Base-by-base conservation (phyloP, 2,113 vertebrate species). In the Oncorhynchus gorbuscha region DNA sequence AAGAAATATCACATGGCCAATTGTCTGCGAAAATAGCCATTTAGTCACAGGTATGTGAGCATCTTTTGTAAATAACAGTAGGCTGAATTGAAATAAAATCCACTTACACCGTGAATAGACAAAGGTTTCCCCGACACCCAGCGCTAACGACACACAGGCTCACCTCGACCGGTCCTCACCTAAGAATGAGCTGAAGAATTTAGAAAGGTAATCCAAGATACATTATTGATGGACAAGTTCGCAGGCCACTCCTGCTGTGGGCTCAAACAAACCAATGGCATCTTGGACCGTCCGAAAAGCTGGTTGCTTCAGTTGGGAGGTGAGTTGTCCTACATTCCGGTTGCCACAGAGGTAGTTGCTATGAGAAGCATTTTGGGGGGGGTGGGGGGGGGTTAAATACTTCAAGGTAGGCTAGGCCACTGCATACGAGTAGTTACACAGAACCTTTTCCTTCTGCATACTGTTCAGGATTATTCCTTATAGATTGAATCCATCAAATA, bases 321-420 rank as follows among this genome's bases (percentile, higher is more conserved):
- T 61, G 74, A 48, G 68, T 86, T 48, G 83, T 87, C 82, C 86
- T 83, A 88, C 89, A 89, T 89, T 88, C 87, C 85, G 86, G 92
- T 92, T 91, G 88, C 90, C 89, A 86, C 80, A 87, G 86, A 89
- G 79, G 88, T 85, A 84, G 92, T 93, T 93, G 91, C 92, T 80
- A 9, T 22, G 59, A 62, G n/a, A 22, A 8, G n/a, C 59, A 62
- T 22, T 8, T 28, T 28, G 0, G 0, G 28, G 28, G 28, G 3
- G 59, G 6, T n/a, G n/a, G n/a, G n/a, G 20, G 59, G 16, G 59
- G 16, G 59, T 20, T 22, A 61, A 61, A 61, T 61, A 22, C 22
- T 61, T 20, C n/a, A 61, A 61, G 58, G 58, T 61, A 51, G 49
- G 49, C 14, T 51, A 51, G 6, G 35, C 35, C 35, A 6, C 12